Base-by-base conservation (phyloP, 2,797 vertebrate species). In the Mycteria americana region DNA sequence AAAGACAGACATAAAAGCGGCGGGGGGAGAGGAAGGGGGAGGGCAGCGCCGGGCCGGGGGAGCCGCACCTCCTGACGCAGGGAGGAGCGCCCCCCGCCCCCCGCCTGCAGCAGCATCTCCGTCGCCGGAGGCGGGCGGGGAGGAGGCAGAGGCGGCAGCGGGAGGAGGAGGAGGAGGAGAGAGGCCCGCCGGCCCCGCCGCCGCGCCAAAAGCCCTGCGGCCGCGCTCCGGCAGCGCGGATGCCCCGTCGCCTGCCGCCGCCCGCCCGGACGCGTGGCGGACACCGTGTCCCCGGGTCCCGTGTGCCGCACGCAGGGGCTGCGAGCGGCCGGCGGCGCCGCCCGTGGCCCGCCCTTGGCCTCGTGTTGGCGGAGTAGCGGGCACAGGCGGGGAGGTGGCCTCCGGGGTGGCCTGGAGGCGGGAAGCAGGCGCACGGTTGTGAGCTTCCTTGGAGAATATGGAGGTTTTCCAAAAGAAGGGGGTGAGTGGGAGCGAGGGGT, bases 31-130 rank as follows among this genome's bases (percentile, higher is more conserved):
- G 67, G 45, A 84, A 64, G 27, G 67, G 67, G 74, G 87, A 76
- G 74, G 88, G 82, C 48, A 51, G 73, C 69, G 60, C n/a, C 19
- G 57, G 41, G 89, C 78, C 4, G 45, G 48, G 77, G 37, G 76
- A 94, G 68, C 97, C 83, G 93, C 94, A 23, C 93, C 86, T 85
- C 93, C 85, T 96, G 98, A 96, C 97, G 97, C 97, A 97, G 92
- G 83, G 97, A 93, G 95, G 83, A 94, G 93, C 53, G 30, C 21
- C 31, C 60, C 43, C 67, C 73, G 88, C 95, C 51, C 85, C 75
- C 85, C 69, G 59, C 76, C 82, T 9, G 90, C 96, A 48, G 92
- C 79, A 83, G 92, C 90, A 41, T 86, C 85, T 59, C 59, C 48
- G 17, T 6, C 6, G 69, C 80, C 17, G 35, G 76, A 46, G 87